A percentile compares a stretch with the other conserved stretches of the same genome.
These are phyloP conservation scores for Apostichopus parvimensis DNA, from an alignment of 35 echinoderm and acorn worm genomes.

Conservation along the genomic window DNA sequence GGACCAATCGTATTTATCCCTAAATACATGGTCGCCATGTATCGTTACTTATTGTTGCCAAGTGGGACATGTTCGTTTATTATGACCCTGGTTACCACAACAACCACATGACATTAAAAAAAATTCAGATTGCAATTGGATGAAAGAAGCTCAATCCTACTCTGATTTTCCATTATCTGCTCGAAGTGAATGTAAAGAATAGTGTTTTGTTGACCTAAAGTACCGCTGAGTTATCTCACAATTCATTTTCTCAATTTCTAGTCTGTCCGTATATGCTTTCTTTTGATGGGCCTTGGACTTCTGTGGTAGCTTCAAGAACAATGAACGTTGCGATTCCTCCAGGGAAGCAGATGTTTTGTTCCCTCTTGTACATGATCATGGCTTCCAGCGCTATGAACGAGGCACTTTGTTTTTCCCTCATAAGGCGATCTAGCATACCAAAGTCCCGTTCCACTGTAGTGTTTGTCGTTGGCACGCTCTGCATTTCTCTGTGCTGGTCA, in stretches of 20 bases:
- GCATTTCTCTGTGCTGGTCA: constrained; percentile 38
- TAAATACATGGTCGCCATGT: too few species aligned
- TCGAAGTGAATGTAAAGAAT: too few species aligned
- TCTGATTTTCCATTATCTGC: too few species aligned
- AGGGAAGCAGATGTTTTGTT: constrained; percentile 14
- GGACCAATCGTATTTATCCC: too few species aligned
- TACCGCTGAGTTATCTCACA: too few species aligned
- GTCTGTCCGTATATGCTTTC: not conserved
- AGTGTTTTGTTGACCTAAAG: too few species aligned
- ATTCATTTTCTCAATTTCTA: not conserved
- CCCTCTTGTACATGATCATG: constrained; percentile 59
- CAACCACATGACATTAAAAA: too few species aligned
- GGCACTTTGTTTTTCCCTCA: constrained; percentile 60
- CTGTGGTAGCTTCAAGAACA: not conserved
- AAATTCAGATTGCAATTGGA: too few species aligned
- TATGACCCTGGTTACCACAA: too few species aligned
- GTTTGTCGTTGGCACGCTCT: constrained; percentile 80
- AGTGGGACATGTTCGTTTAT: too few species aligned
- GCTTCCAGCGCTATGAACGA: constrained; percentile 51
- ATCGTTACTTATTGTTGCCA: too few species aligned
- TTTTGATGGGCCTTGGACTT: constrained; percentile 6
- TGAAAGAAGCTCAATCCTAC: too few species aligned
- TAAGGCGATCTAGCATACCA: constrained; percentile 69
- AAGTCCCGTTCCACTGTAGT: constrained; percentile 68
- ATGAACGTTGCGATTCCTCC: not conserved